phyloP scores from a whole-genome alignment of 1,140 invertebrate genomes.

The Leptoteleia sp. region DNA sequence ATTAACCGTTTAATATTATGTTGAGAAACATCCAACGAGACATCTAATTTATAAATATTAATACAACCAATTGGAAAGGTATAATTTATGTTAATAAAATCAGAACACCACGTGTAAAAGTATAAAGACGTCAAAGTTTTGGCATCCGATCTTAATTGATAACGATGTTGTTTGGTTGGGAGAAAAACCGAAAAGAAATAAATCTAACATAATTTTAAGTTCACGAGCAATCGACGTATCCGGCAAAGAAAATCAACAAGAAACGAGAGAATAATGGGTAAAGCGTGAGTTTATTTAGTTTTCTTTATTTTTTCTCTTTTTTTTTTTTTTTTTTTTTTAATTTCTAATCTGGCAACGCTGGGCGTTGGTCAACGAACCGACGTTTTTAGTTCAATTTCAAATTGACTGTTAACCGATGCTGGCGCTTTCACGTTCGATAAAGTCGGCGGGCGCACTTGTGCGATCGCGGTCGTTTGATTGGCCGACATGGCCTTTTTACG shows the following conservation, averaged over 20 bases:
- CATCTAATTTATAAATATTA: no score
- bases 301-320: no score
- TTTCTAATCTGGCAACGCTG: slow-evolving; percentile 46
- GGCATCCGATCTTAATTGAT: no score
- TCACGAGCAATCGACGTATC: not conserved
- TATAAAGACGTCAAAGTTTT: no score
- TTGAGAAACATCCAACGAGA: no score
- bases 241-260: not conserved
- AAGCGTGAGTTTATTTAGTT: no score
- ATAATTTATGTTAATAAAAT: no score
- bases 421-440: slow-evolving; percentile 53
- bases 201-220: slow-evolving; percentile 6
- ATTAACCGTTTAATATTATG: no score
- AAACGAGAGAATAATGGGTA: not conserved
- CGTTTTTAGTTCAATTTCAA: slow-evolving; percentile 73
- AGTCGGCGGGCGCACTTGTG: slow-evolving; percentile 37
- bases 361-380: slow-evolving; percentile 72
- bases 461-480: slow-evolving; percentile 49
- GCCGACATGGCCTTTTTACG: slow-evolving; percentile 63
- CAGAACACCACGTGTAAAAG: no score
- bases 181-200: no score
- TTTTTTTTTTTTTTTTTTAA: not conserved
- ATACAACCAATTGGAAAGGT: no score
- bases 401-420: slow-evolving; percentile 62
- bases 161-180: no score